A percentile compares a stretch with the other conserved stretches of the same genome.
Conservation (phyloP, 2,113 vertebrate genomes). For the Phrynocephalus versicolor region DNA sequence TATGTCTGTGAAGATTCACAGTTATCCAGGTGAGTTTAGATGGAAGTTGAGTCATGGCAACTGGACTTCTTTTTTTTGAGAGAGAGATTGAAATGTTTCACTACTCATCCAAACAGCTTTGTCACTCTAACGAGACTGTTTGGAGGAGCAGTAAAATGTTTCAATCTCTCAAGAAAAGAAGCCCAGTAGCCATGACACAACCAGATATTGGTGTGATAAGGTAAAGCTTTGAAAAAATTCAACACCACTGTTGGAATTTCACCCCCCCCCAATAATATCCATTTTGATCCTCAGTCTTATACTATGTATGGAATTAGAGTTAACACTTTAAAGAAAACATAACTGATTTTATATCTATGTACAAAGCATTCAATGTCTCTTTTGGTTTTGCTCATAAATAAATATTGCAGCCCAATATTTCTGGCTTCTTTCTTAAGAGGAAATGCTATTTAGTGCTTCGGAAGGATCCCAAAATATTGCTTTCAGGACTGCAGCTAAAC, state of each 20-base stretch:
- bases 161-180: too few relatives aligned
- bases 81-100: too few relatives aligned
- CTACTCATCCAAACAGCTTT: too few relatives aligned
- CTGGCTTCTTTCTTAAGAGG: neutral
- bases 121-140: too few relatives aligned
- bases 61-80: too few relatives aligned
- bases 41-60: too few relatives aligned
- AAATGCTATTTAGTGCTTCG: conserved; percentile 22
- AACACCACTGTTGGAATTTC: neutral
- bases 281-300: neutral
- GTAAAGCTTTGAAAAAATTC: neutral
- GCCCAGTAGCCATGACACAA: too few relatives aligned
- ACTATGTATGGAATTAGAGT: neutral
- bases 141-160: too few relatives aligned
- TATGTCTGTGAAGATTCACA: too few relatives aligned
- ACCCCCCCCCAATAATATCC: neutral
- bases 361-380: neutral
- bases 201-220: neutral
- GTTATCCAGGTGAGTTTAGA: too few relatives aligned
- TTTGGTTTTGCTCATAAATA: conserved; percentile 30
- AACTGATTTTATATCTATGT: neutral
- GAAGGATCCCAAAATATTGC: neutral
- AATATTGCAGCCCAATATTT: conserved; percentile 34
- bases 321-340: neutral
- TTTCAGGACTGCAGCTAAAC: conserved; percentile 26